phyloP scores from a whole-genome alignment of 2,797 vertebrate genomes.

The Margarornis squamiger region DNA sequence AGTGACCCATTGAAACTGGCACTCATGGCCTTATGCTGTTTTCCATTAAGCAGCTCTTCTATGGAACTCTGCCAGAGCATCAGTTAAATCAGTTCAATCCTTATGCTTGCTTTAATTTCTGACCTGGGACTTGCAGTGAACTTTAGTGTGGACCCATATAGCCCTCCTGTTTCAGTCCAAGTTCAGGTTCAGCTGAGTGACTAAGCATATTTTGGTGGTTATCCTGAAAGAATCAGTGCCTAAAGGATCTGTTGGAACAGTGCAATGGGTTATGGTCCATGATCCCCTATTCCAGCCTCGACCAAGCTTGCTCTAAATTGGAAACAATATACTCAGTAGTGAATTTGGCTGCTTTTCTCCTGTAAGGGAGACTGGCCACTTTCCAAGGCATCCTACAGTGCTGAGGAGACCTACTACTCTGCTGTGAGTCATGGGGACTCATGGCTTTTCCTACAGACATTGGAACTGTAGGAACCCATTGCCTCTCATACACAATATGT shows the following conservation, averaged over 20 bases:
- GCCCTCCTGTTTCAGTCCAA: not conserved
- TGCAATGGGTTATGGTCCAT: not conserved
- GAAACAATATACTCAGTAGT: fast-evolving
- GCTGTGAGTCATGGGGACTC: not conserved
- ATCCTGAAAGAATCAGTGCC: not conserved
- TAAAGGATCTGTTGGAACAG: not conserved
- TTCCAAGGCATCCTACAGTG: not conserved
- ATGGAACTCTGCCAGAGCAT: not conserved
- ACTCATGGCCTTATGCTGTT: not conserved
- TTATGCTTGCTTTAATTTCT: not conserved
- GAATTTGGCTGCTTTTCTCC: not conserved
- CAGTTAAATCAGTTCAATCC: not conserved
- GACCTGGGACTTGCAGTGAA: not conserved
- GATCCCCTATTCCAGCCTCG: not conserved
- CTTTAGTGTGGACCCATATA: not conserved
- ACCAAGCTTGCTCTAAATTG: not conserved
- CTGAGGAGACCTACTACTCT: not conserved
- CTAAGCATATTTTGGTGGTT: not conserved
- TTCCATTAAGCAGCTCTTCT: not conserved
- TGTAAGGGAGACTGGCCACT: not conserved
- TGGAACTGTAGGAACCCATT: not conserved
- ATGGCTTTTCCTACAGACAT: fast-evolving
- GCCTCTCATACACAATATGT: not conserved
- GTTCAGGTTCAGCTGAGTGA: not conserved
- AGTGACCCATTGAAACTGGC: not conserved